Base-by-base conservation (phyloP, 2,797 vertebrate genomes). In the Coluber constrictor region DNA sequence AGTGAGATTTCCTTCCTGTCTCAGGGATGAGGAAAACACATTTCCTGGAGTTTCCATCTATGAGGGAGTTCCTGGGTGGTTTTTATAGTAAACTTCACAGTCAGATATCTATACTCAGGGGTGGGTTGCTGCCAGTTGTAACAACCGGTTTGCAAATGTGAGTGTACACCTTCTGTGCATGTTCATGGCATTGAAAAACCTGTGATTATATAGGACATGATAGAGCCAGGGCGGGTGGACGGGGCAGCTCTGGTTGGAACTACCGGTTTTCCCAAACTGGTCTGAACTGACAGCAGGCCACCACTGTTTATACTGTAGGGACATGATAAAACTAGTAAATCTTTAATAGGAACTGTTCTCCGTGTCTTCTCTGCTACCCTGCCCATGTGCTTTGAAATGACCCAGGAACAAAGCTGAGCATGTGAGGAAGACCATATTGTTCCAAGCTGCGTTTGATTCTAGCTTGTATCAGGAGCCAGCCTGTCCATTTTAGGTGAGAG, bases 201-300 rank as follows among this genome's bases (percentile, higher is more conserved):
- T 9, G 51, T 2, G 9, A 54, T 54, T 54, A 54, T 54, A 54
- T 54, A 54, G 51, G 51, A 54, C 51, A 3, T 54, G 51, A 54
- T 54, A 54, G 9, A 1, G 0, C 9, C 9, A 54, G 51, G 8
- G 51, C 8, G 0, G 51, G 1, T 54, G 9, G 51, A 9, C 9
- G 3, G 51, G 51, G 51, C 51, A 54, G 51, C 9, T 9, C 51
- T 54, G 51, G 3, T 54, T 3, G 51, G 51, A 54, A 54, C 51
- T 54, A 54, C 51, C 51, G 1, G 51, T 54, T 54, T 54, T 3
- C 51, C 51, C 51, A 0, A 54, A 54, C 9, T 8, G 51, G 51
- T 47, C 47, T 3, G 47, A 47, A 47, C 47, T 47, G 47, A 3
- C 51, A 54, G 9, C 51, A 54, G 51, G 8, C 51, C 51, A 54